phyloP scores from a whole-genome alignment of 2,113 vertebrate species.

The Toxotes chatareus region DNA sequence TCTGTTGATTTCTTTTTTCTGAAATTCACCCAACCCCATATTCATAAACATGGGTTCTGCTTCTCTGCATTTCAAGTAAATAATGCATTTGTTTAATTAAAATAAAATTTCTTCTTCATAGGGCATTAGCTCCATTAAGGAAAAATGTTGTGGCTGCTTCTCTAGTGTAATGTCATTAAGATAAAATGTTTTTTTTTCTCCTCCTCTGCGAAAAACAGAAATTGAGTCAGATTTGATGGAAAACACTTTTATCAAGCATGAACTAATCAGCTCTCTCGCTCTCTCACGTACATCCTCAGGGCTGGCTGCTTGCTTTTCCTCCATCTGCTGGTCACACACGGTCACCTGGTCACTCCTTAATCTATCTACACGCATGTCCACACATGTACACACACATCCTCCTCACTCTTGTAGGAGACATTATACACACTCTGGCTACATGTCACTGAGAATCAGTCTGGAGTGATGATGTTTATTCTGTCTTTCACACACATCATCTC shows the following conservation, averaged over 20 bases:
- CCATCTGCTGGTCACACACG: constrained; percentile 17
- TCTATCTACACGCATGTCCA: neutral
- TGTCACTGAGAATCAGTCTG: constrained; percentile 18
- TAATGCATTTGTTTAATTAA: constrained; percentile 23
- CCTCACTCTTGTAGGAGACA: neutral
- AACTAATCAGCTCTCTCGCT: neutral
- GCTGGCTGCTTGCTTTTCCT: neutral
- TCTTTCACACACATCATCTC: constrained; percentile 31
- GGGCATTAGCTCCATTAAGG: constrained; percentile 6
- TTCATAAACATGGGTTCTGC: constrained; percentile 16
- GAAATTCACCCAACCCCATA: neutral
- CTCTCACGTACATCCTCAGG: no score
- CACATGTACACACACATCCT: neutral
- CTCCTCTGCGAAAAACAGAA: neutral
- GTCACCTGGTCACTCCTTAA: constrained; percentile 13
- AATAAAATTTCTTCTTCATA: constrained; percentile 2
- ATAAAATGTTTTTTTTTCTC: neutral
- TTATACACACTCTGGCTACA: constrained; percentile 16
- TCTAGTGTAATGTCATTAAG: constrained; percentile 4
- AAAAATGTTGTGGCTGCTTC: constrained; percentile 2
- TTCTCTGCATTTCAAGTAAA: constrained; percentile 14
- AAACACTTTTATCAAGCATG: neutral
- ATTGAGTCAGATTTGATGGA: neutral
- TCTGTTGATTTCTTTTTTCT: neutral
- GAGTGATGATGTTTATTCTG: constrained; percentile 47